Conservation (phyloP, 2,888 invertebrate species). For the Drosophila mimica region DNA sequence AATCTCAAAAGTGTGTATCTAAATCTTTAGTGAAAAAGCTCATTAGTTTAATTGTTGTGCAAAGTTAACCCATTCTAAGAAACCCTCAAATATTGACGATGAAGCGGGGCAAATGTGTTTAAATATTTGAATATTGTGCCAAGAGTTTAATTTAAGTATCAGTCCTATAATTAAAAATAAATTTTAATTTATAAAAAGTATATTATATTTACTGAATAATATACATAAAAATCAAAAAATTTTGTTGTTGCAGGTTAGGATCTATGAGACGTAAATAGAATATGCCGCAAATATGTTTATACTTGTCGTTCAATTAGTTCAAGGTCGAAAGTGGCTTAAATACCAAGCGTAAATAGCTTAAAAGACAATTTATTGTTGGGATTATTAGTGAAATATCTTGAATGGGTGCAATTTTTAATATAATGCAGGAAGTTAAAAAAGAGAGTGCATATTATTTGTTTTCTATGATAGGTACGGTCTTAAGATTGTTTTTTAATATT, state of each 20-base stretch:
- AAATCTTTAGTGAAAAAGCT: background rate
- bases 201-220: background rate
- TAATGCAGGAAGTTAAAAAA: background rate
- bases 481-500: background rate
- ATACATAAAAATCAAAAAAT: background rate
- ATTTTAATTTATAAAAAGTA: background rate
- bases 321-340: background rate
- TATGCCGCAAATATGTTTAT: background rate
- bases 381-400: background rate
- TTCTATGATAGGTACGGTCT: no score
- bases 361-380: background rate
- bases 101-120: background rate
- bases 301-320: background rate
- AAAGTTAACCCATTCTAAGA: background rate
- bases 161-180: background rate
- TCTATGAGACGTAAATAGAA: background rate
- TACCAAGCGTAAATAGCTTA: background rate
- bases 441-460: background rate
- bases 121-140: background rate
- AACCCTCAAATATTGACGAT: background rate
- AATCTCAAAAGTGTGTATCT: background rate
- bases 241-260: conserved; percentile 1
- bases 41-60: background rate
- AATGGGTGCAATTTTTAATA: background rate
- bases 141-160: background rate